These are phyloP conservation scores for Peromyscus melanophrys DNA, from an alignment of 2,797 vertebrate species.

Conservation along the genomic window DNA sequence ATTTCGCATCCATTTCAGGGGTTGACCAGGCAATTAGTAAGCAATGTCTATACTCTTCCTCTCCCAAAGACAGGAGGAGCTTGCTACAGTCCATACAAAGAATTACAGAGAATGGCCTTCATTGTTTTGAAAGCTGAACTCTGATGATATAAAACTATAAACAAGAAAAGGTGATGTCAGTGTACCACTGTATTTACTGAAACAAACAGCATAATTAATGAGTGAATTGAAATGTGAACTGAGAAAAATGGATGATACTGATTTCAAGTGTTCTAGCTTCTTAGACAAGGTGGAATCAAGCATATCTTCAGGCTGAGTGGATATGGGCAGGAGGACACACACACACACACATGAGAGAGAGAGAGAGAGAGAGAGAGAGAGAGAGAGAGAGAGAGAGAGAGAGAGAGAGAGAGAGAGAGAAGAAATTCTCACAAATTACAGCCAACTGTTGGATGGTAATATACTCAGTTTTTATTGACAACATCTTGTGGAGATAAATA, in stretches of 20 bases:
- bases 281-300: not conserved
- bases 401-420: not conserved
- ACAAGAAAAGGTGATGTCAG: not conserved
- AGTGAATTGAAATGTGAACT: not conserved
- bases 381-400: too few species aligned
- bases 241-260: not conserved
- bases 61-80: not conserved
- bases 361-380: not conserved
- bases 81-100: not conserved
- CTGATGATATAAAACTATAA: conserved; percentile 6
- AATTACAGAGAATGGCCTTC: not conserved
- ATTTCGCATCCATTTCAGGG: not conserved
- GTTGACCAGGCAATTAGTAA: conserved; percentile 16
- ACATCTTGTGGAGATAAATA: not conserved
- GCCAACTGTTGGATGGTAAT: not conserved
- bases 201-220: conserved; percentile 7
- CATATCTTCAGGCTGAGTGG: not conserved
- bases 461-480: not conserved
- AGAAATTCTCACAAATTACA: not conserved
- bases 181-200: not conserved
- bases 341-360: too few species aligned
- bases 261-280: not conserved
- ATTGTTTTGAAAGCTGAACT: conserved; percentile 28
- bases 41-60: not conserved
- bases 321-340: not conserved